Evolutionary conservation across 2,888 invertebrate species (phyloP).

Genomic region (Bugula neritina): DNA sequence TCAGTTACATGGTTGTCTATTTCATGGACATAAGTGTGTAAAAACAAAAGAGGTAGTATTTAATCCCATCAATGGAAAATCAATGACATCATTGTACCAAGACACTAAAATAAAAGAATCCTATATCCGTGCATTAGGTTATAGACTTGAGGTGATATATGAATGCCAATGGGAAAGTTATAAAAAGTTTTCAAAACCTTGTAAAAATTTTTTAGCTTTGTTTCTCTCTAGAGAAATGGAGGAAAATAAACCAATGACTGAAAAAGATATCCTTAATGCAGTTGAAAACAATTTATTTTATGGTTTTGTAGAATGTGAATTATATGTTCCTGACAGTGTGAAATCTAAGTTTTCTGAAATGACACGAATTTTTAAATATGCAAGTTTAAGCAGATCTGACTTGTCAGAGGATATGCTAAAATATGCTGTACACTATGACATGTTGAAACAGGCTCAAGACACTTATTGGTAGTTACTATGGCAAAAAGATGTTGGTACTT

Average conservation of each 20-base stretch:
- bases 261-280: background rate
- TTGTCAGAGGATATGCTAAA: background rate
- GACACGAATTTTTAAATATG: background rate
- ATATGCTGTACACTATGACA: background rate
- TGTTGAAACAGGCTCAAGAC: background rate
- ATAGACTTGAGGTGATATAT: background rate
- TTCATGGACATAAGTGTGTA: background rate
- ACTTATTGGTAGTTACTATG: background rate
- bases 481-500: background rate
- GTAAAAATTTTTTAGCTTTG: background rate
- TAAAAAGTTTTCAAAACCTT: background rate
- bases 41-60: background rate
- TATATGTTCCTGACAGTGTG: background rate
- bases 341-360: background rate
- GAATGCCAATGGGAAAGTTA: background rate
- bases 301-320: slow-evolving; percentile 2
- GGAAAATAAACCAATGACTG: background rate
- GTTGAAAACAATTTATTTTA: background rate
- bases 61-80: background rate
- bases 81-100: background rate
- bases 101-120: background rate
- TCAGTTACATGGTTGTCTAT: background rate
- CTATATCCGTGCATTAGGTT: background rate
- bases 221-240: background rate
- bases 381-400: background rate